Evolutionary conservation across 2,797 vertebrate species (phyloP).

Genomic region (Sebastolobus altivelis): DNA sequence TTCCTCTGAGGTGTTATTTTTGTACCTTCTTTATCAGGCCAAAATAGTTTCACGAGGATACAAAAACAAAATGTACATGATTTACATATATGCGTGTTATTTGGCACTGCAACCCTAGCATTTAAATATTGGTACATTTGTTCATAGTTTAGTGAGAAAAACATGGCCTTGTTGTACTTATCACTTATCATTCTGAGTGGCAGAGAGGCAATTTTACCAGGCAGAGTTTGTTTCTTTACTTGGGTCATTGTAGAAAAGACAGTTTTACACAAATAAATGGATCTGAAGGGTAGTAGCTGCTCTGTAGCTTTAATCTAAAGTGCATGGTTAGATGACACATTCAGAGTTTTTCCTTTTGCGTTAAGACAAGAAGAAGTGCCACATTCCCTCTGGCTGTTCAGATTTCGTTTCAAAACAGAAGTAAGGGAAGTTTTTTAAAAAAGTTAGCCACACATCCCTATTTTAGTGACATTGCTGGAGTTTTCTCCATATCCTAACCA

Average conservation of each 20-base stretch:
- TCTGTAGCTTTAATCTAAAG: slow-evolving; percentile 5
- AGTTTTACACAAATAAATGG: slow-evolving; percentile 11
- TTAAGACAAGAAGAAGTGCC: not conserved
- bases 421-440: not conserved
- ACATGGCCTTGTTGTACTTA: not conserved
- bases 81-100: not conserved
- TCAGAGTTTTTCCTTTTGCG: not conserved
- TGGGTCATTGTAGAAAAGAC: slow-evolving; percentile 9
- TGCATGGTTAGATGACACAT: slow-evolving; percentile 3
- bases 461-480: not conserved
- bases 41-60: not conserved
- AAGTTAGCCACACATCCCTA: not conserved
- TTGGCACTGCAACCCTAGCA: not conserved
- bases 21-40: not conserved
- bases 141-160: not conserved
- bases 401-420: slow-evolving; percentile 7
- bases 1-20: not conserved
- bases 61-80: not conserved
- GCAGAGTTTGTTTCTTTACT: not conserved
- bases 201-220: not conserved
- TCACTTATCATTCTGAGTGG: not conserved
- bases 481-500: not conserved
- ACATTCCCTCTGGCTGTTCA: not conserved
- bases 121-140: not conserved
- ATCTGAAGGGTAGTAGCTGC: not conserved